Percentiles rank a stretch among this genome's conserved stretches.
Conservation (phyloP, 2,888 invertebrate genomes). For the Sphinx pinastri region DNA sequence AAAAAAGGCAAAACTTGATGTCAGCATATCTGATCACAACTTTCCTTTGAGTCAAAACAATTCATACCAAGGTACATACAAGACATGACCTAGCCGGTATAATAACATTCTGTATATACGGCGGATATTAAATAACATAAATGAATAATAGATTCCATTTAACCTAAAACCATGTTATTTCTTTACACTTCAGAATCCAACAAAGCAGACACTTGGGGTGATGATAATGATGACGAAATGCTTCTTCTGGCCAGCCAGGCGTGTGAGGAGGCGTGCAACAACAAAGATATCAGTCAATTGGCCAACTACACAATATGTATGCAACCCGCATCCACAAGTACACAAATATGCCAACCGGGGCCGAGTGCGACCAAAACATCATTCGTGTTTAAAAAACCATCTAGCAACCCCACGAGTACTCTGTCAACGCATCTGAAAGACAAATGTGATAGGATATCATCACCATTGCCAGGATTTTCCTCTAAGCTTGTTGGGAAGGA, state of each 20-base stretch:
- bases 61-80: constrained; percentile 56
- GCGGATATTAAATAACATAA: neutral
- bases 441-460: constrained; percentile 68
- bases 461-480: constrained; percentile 70
- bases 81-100: neutral
- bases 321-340: constrained; percentile 71
- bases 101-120: neutral
- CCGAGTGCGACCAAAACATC: constrained; percentile 62
- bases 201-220: constrained; percentile 67
- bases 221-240: constrained; percentile 78
- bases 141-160: neutral
- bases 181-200: constrained; percentile 41
- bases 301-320: constrained; percentile 71
- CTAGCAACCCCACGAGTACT: constrained; percentile 44
- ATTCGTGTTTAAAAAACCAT: constrained; percentile 69
- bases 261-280: constrained; percentile 67
- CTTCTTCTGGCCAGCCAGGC: constrained; percentile 76
- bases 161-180: neutral
- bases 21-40: constrained; percentile 72
- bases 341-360: constrained; percentile 56
- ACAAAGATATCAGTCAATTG: constrained; percentile 51
- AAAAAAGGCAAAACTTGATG: constrained; percentile 72
- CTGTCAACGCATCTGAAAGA: constrained; percentile 65
- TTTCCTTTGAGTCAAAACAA: constrained; percentile 75
- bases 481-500: constrained; percentile 50